These are phyloP conservation scores for Carcina quercana DNA, from an alignment of 2,888 invertebrate species.

Conservation along the genomic window DNA sequence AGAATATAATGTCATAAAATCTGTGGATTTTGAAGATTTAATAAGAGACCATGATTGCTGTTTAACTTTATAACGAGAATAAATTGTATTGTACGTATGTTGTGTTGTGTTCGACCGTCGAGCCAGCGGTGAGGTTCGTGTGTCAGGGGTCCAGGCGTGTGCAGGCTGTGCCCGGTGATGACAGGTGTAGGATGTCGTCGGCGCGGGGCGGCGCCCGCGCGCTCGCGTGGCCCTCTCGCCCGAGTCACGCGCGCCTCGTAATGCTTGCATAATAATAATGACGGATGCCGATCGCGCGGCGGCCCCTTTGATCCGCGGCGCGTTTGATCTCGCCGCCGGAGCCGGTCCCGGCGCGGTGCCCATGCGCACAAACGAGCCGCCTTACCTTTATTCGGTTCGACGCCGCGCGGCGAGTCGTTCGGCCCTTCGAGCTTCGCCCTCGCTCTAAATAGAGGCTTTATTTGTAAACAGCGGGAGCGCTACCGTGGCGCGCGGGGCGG, in stretches of 20 bases:
- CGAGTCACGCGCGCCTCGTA: conserved; percentile 73
- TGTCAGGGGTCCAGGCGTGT: too few relatives aligned
- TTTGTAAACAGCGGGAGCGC: conserved; percentile 69
- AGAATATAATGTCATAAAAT: too few relatives aligned
- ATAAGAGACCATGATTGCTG: too few relatives aligned
- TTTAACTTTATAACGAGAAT: too few relatives aligned
- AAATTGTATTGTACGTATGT: too few relatives aligned
- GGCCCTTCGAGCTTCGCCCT: conserved; percentile 58
- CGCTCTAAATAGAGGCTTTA: conserved; percentile 71
- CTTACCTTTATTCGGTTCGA: conserved; percentile 71
- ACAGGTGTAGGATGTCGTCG: conserved; percentile 39
- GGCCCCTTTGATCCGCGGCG: conserved; percentile 70
- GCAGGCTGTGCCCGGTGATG: conserved; percentile 35
- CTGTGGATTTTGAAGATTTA: too few relatives aligned
- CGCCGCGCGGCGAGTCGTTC: conserved; percentile 55
- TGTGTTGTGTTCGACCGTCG: too few relatives aligned
- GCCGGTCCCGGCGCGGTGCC: conserved; percentile 65
- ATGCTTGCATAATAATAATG: conserved; percentile 76
- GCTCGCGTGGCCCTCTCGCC: conserved; percentile 71
- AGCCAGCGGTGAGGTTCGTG: too few relatives aligned
- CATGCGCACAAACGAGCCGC: conserved; percentile 70
- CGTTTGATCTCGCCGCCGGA: conserved; percentile 71
- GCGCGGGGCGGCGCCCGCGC: conserved; percentile 50
- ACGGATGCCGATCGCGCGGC: conserved; percentile 75
- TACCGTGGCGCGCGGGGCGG: conserved; percentile 46